These are phyloP conservation scores for Rhipidura dahli DNA, from an alignment of 2,113 vertebrate genomes.

Conservation along the genomic window DNA sequence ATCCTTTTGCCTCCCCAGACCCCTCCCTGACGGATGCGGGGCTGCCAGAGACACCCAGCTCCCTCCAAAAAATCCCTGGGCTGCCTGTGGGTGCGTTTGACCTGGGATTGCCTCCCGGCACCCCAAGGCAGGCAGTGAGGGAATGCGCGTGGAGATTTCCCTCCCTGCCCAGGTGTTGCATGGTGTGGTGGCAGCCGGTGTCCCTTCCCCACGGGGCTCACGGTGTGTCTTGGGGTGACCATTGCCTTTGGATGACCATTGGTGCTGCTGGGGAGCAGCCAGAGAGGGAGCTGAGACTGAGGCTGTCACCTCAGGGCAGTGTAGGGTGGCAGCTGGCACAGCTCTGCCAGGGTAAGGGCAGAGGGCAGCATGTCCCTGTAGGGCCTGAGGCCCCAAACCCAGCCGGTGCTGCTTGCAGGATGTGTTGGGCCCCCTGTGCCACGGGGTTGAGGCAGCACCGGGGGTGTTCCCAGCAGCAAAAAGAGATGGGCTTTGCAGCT, in stretches of 20 bases:
- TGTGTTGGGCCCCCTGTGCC: not conserved
- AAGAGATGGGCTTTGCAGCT: too few relatives aligned
- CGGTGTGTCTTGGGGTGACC: rapidly evolving
- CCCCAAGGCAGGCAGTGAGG: not conserved
- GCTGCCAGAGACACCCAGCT: rapidly evolving
- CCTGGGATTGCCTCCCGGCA: too few relatives aligned
- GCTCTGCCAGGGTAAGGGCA: not conserved
- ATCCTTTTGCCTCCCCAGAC: not conserved
- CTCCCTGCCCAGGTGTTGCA: not conserved
- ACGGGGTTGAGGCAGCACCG: not conserved
- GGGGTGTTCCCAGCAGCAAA: not conserved
- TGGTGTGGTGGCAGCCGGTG: rapidly evolving
- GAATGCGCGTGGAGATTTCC: rapidly evolving
- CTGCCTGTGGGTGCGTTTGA: rapidly evolving
- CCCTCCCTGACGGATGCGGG: rapidly evolving
- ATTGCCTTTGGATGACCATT: not conserved
- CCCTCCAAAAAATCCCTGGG: not conserved
- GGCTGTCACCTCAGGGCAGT: not conserved
- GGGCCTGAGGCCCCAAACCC: not conserved
- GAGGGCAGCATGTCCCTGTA: rapidly evolving
- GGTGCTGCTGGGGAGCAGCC: not conserved
- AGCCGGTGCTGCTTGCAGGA: too few relatives aligned
- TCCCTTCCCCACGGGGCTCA: not conserved
- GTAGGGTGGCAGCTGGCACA: not conserved
- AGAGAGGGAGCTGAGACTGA: not conserved